Evolutionary conservation across 35 echinoderm and acorn worm genomes (phyloP).

Genomic region (Heliocidaris tuberculata): DNA sequence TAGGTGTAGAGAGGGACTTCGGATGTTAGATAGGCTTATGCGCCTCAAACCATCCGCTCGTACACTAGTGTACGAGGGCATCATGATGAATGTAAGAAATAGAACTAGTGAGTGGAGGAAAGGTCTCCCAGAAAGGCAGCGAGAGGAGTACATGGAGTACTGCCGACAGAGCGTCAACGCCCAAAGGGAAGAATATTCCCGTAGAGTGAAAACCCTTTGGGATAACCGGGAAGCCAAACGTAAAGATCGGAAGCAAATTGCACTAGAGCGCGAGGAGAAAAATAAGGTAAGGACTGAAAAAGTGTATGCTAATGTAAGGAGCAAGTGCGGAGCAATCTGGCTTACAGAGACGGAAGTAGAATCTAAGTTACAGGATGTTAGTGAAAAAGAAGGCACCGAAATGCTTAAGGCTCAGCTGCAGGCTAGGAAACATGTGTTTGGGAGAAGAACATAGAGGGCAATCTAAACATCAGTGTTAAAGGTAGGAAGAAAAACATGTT

Average conservation of each 20-base stretch:
- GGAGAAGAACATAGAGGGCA: conserved; percentile 9
- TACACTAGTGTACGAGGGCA: conserved; percentile 38
- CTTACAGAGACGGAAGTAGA: conserved; percentile 21
- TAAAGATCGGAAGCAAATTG: not conserved
- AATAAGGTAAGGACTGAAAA: not conserved
- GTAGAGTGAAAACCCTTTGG: not conserved
- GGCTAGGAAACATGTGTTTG: conserved; percentile 22
- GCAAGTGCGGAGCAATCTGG: not conserved
- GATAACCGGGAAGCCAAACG: not conserved
- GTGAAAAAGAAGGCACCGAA: not conserved
- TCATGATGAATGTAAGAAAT: conserved; percentile 47
- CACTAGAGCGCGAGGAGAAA: not conserved
- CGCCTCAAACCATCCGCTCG: conserved; percentile 33
- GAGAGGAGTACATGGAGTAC: conserved; percentile 31
- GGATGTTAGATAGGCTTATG: conserved; percentile 53
- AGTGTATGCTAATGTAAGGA: conserved; percentile 6
- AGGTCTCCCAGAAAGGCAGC: conserved; percentile 13
- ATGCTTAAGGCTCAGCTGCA: not conserved
- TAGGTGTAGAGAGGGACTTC: conserved; percentile 55
- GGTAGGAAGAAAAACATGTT: conserved; percentile 3
- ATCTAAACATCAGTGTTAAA: conserved; percentile 31
- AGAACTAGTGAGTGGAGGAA: conserved; percentile 47
- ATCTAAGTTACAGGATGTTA: not conserved
- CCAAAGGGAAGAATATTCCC: not conserved
- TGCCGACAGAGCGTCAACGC: not conserved